These are phyloP conservation scores for Allygus modestus DNA, from an alignment of 2,888 invertebrate species.

Conservation along the genomic window DNA sequence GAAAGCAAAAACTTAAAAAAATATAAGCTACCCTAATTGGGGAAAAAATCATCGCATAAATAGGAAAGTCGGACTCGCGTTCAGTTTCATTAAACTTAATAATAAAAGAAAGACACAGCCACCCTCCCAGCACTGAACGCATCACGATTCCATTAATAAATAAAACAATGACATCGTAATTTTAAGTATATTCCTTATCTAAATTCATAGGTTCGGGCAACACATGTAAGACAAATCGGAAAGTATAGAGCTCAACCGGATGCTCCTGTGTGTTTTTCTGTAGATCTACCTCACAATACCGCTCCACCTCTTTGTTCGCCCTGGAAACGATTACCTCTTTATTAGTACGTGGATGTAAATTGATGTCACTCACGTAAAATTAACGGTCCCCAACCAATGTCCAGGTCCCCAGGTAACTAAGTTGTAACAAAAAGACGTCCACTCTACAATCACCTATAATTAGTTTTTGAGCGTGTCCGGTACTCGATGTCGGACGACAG, in stretches of 20 bases:
- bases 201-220: too few relatives aligned
- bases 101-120: too few relatives aligned
- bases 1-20: too few relatives aligned
- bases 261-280: background rate
- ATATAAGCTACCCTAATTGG: too few relatives aligned
- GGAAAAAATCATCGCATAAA: too few relatives aligned
- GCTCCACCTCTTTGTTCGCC: background rate
- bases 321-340: conserved; percentile 2
- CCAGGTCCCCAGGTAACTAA: background rate
- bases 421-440: background rate
- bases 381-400: background rate
- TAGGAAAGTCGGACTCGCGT: too few relatives aligned
- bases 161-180: too few relatives aligned
- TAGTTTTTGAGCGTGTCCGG: conserved; percentile 37
- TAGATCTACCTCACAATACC: background rate
- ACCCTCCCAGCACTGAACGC: too few relatives aligned
- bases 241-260: background rate
- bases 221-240: too few relatives aligned
- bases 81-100: too few relatives aligned
- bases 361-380: background rate
- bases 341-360: background rate
- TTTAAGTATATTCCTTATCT: too few relatives aligned
- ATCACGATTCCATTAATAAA: too few relatives aligned
- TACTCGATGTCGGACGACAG: background rate
- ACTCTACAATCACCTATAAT: conserved; percentile 15